A percentile compares a stretch with the other conserved stretches of the same genome.
phyloP scores from a whole-genome alignment of 2,888 invertebrate species.

The Ceramica pisi region DNA sequence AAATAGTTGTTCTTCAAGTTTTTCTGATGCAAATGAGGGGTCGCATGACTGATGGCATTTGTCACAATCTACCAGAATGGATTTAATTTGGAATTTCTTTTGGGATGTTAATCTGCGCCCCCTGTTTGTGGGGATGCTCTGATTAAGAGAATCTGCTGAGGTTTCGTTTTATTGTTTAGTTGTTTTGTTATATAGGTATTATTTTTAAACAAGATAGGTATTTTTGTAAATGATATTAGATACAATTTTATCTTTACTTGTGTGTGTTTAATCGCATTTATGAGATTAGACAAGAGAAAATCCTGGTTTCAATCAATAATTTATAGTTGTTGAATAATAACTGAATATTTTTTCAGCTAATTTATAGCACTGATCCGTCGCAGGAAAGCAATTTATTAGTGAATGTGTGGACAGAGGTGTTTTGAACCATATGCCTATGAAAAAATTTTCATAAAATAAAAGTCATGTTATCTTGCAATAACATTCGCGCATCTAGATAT shows the following conservation, averaged over 20 bases:
- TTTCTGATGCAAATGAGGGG: constrained; percentile 91
- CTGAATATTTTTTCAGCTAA: neutral
- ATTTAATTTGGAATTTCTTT: constrained; percentile 88
- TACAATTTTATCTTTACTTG: too few relatives aligned
- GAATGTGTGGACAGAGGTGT: neutral
- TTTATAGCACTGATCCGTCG: neutral
- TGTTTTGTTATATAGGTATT: neutral
- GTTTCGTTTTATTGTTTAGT: constrained; percentile 51
- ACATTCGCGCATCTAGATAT: constrained; percentile 71
- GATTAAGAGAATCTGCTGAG: constrained; percentile 66
- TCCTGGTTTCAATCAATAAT: neutral
- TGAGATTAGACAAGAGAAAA: neutral
- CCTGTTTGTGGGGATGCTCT: constrained; percentile 73
- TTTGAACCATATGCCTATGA: neutral
- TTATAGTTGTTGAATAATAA: neutral
- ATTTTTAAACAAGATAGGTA: neutral
- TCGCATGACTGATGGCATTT: constrained; percentile 89
- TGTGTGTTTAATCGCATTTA: neutral
- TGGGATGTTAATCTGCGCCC: constrained; percentile 81
- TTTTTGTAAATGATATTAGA: neutral
- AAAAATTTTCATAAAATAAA: constrained; percentile 66
- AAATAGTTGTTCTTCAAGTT: constrained; percentile 91
- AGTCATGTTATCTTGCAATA: constrained; percentile 65
- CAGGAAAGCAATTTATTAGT: neutral
- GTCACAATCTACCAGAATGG: constrained; percentile 89